Base-by-base conservation (phyloP, 1,140 invertebrate species). In the Diorhabda sublineata region DNA sequence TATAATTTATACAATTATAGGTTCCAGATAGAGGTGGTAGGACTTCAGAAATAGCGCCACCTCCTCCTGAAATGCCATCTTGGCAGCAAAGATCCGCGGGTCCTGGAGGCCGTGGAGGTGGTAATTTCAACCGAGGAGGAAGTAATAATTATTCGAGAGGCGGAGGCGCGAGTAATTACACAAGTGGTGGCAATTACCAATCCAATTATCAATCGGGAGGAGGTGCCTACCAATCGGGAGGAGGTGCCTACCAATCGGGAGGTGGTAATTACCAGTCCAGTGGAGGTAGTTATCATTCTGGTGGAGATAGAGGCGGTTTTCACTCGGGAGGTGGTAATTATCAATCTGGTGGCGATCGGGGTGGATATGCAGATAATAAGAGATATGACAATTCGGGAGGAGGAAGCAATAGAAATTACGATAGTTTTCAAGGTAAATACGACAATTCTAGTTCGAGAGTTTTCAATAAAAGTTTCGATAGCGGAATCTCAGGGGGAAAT, bases 21-120 rank as follows among this genome's bases (percentile, higher is more conserved):
- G 90, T 94, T 4, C 92, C 92, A 3, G 92, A 98, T 81, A 85
- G 96, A 78, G 96, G 96, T 62, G 96, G 96, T 3, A 82, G 96
- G 71, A 90, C 95, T 2, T 88, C 88, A 76, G 95, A 98, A 78
- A 89, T 93, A 76, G 91, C 94, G 71, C 89, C 94, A 3, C 96
- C 96, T 2, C 94, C 95, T 4, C 94, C 94, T 7, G 96, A 98
- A 85, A 97, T 98, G 94, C 96, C 96, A 6, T 90, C 92, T 2
- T 98, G 95, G 92, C 88, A 92, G 76, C 91, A 94, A 67, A 79
- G 83, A 4, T 65, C 69, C 73, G 77, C 79, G 26, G 80, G 74
- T 64, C 72, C 74, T 5, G 75, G 76, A 43, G 75, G 78, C 5
- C 71, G 75, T 42, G 76, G 78, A 64, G 70, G 76, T 6, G 75